phyloP scores from a whole-genome alignment of 2,113 vertebrate genomes.

The Zosterops japonicus region DNA sequence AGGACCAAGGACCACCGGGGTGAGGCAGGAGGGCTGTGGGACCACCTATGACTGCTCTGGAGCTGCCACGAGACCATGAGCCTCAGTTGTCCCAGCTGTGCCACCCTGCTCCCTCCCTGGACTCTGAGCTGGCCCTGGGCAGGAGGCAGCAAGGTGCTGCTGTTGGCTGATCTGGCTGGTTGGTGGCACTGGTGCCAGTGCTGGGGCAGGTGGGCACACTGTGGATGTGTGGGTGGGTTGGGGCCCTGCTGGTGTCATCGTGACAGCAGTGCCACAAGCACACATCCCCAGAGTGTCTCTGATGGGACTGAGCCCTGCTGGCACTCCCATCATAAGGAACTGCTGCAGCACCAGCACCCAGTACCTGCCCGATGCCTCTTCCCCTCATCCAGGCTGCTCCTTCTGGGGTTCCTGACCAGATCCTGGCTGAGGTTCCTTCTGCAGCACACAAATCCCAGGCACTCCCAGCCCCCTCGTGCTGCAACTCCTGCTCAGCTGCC shows the following conservation, averaged over 20 bases:
- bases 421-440: neutral
- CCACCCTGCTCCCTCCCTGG: neutral
- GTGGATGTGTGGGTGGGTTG: fast-evolving
- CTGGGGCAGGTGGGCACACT: neutral
- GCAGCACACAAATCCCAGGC: neutral
- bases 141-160: neutral
- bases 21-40: neutral
- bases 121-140: neutral
- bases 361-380: neutral
- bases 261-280: neutral
- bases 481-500: neutral
- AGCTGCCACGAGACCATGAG: neutral
- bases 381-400: neutral
- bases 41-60: fast-evolving
- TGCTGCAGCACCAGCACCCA: neutral
- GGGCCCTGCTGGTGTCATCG: neutral
- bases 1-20: fast-evolving
- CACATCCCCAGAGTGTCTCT: neutral
- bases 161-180: neutral
- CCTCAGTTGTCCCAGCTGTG: neutral
- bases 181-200: neutral
- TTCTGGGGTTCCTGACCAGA: too few species aligned
- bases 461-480: neutral
- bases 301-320: neutral
- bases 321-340: fast-evolving